Evolutionary conservation across 2,888 invertebrate species (phyloP).

Genomic region (Athalia circularis): DNA sequence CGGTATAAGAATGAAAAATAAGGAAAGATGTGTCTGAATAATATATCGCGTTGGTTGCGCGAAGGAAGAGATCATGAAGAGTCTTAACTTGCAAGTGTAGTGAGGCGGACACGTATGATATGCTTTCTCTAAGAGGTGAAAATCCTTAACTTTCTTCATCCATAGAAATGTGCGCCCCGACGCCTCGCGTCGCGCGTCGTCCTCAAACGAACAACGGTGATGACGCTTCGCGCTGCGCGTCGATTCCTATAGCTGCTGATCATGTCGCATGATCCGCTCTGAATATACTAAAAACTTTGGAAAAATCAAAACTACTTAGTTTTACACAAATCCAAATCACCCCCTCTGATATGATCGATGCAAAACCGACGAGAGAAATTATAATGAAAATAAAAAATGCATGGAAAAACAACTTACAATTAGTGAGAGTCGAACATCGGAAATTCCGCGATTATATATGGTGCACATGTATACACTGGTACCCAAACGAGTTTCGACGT

Average conservation of each 20-base stretch:
- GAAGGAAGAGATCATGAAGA: neutral
- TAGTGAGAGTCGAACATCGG: conserved; percentile 1
- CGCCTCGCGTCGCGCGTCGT: conserved; percentile 25
- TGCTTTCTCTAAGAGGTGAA: conserved; percentile 66
- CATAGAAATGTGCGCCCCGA: conserved; percentile 50
- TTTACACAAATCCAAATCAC: too few species aligned
- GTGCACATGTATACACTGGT: too few species aligned
- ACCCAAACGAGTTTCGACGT: too few species aligned
- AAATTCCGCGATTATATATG: neutral
- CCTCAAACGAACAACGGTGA: neutral
- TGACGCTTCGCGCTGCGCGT: too few species aligned
- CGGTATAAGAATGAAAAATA: conserved; percentile 14
- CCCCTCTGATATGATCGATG: neutral
- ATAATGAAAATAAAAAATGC: neutral
- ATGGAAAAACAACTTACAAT: conserved; percentile 2
- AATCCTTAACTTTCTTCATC: conserved; percentile 65
- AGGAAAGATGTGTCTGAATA: conserved; percentile 3
- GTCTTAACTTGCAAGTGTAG: neutral
- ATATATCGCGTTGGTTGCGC: neutral
- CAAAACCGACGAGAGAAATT: neutral
- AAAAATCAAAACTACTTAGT: too few species aligned
- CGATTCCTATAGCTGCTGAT: too few species aligned
- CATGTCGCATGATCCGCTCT: too few species aligned
- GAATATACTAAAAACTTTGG: too few species aligned
- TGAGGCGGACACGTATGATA: conserved; percentile 48